Evolutionary conservation across 2,888 invertebrate genomes (phyloP).

Genomic region (Pheosia tremula): DNA sequence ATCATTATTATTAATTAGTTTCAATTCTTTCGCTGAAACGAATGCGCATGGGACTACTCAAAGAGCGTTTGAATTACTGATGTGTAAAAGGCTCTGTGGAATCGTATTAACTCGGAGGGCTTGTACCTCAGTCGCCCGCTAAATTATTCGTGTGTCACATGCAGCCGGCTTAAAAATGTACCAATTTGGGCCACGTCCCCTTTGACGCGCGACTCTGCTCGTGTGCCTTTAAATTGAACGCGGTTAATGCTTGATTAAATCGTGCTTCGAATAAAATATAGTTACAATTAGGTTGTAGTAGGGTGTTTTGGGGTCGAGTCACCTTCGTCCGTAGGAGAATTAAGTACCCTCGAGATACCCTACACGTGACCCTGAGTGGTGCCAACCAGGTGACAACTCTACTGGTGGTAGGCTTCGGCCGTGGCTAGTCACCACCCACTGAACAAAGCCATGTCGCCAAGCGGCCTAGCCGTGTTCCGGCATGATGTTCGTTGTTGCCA

Average conservation of each 20-base stretch:
- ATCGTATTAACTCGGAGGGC: slow-evolving; percentile 24
- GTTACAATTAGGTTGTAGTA: background rate
- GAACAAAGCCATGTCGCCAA: too few species aligned
- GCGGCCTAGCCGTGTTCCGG: too few species aligned
- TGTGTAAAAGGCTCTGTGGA: slow-evolving; percentile 17
- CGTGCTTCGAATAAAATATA: slow-evolving; percentile 2
- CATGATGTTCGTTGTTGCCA: too few species aligned
- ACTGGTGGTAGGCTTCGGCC: too few species aligned
- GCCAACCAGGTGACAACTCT: too few species aligned
- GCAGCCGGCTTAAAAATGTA: slow-evolving; percentile 33
- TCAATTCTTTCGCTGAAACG: background rate
- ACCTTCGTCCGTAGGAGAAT: too few species aligned
- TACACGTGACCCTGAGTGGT: too few species aligned
- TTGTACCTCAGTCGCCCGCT: slow-evolving; percentile 19
- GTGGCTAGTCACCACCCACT: too few species aligned
- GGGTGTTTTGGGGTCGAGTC: too few species aligned
- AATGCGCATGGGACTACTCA: slow-evolving; percentile 11
- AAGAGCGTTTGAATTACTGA: slow-evolving; percentile 31
- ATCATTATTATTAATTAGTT: too few species aligned
- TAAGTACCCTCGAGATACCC: too few species aligned
- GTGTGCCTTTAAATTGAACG: background rate
- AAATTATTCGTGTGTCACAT: slow-evolving; percentile 37
- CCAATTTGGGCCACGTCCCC: slow-evolving; percentile 20
- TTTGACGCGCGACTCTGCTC: background rate
- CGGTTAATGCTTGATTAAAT: background rate